Evolutionary conservation across 2,888 invertebrate genomes (phyloP), one percentile per base, ranked within the genome.

Genomic region (Alloscopus bannaensis): DNA sequence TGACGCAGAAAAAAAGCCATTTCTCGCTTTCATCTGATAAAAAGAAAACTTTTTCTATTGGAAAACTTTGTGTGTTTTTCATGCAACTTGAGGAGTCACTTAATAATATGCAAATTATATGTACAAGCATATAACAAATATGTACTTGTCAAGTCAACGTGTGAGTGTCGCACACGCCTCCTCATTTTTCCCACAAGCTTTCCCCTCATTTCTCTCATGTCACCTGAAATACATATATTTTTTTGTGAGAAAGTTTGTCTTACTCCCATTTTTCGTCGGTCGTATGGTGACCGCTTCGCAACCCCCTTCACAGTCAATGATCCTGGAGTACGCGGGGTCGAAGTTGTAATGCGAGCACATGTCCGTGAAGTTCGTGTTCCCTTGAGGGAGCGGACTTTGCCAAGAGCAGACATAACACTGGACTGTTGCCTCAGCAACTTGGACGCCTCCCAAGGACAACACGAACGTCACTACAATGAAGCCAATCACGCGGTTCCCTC

Each of bases 381-480:
- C 65, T 20, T 64, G 29, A 24, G 69, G 60, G 22, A 70, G 16
- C 18, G 79, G 71, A 31, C 71, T 72, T 18, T 82, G 81, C 85
- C 85, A 86, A 50, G 81, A 83, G 52, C 86, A 86, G 47, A 85
- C 83, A 75, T 86, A 86, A 64, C 86, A 86, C n/a, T 70, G 73
- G 29, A 84, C 77, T 26, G 64, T 70, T 40, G 78, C 81, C 52
- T 82, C 83, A 20, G 66, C 81, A 68, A 55, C 55, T 42, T 73
- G 64, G 6, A 22, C 59, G 65, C 36, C 8, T 13, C 8, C 36
- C 36, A 36, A 36, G 8, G 13, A 13, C 36, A 36, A 36, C 36
- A 36, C 8, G 36, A 13, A 8, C 36, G 13, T 36, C 36, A 36
- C 13, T 36, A 36, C 36, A 36, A 8, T 13, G 36, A 13, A 36